Base-by-base conservation (phyloP, 2,888 invertebrate species). In the Polietes domitor region DNA sequence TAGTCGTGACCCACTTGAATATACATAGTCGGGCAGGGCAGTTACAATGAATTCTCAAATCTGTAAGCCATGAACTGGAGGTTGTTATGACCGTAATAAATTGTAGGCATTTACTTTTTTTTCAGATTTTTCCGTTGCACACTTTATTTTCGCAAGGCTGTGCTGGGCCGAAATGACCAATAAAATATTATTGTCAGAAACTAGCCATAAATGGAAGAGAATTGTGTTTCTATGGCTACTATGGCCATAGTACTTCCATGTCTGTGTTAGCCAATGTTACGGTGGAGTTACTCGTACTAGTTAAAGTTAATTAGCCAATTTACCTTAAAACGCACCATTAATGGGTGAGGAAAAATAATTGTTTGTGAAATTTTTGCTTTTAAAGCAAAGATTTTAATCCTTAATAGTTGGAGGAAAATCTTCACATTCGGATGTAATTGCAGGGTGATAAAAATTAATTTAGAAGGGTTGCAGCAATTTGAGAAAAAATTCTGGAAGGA, bases 1-100 rank as follows among this genome's bases (percentile, higher is more conserved):
- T n/a, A n/a, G n/a, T n/a, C n/a, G n/a, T n/a, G n/a, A n/a, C n/a
- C n/a, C n/a, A n/a, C n/a, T n/a, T n/a, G n/a, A n/a, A n/a, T n/a
- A n/a, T n/a, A n/a, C n/a, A n/a, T n/a, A 37, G 37, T 37, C 37
- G 10, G 9, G 12, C 4, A 2, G 10, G 7, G 37, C 41, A n/a
- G 41, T 19, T 43, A 68, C 43, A 43, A 43, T 68, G 68, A 41
- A n/a, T n/a, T n/a, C n/a, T n/a, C n/a, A n/a, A 37, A 43, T 68
- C 68, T 43, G 4, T 43, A 41, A 41, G 41, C 68, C 68, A 68
- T 41, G 15, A 43, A 68, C 68, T 43, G 21, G n/a, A 37, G 43
- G 68, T 24, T 43, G 24, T 68, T 68, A 43, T 68, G 68, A 12
- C 68, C 9, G 19, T 43, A 43, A 68, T 68, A 68, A 68, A 68